Percentiles rank a stretch among this genome's conserved stretches.
Conservation (phyloP, 2,113 vertebrate species). For the Mobula birostris region DNA sequence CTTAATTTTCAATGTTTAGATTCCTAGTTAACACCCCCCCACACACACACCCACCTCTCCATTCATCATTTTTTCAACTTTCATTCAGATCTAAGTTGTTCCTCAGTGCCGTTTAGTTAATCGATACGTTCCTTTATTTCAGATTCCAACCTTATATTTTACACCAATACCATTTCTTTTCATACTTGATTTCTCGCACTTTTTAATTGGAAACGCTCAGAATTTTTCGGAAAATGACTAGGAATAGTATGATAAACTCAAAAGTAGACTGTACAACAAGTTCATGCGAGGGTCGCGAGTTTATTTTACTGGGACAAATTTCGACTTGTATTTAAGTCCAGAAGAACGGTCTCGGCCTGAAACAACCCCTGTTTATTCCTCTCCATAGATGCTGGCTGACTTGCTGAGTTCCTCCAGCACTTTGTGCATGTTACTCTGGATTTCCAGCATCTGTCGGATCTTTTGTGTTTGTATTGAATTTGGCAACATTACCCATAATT, state of each 20-base stretch:
- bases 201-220: neutral
- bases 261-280: neutral
- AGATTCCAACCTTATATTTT: no score
- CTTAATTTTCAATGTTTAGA: neutral
- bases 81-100: neutral
- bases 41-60: no score
- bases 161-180: no score
- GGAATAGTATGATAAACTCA: no score
- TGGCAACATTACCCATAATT: neutral
- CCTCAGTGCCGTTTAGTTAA: neutral
- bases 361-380: no score
- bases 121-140: neutral
- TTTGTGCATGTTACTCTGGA: no score
- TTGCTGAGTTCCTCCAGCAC: no score
- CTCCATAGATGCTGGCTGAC: no score
- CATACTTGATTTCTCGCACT: neutral
- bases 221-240: no score
- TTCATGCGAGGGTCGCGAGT: neutral
- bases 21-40: neutral
- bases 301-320: neutral
- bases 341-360: no score
- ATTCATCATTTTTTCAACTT: neutral
- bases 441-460: no score
- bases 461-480: neutral
- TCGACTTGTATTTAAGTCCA: neutral